Percentiles rank a stretch among this genome's conserved stretches.
These are phyloP conservation scores for Agriotes lineatus DNA, from an alignment of 2,888 invertebrate genomes.

Conservation along the genomic window DNA sequence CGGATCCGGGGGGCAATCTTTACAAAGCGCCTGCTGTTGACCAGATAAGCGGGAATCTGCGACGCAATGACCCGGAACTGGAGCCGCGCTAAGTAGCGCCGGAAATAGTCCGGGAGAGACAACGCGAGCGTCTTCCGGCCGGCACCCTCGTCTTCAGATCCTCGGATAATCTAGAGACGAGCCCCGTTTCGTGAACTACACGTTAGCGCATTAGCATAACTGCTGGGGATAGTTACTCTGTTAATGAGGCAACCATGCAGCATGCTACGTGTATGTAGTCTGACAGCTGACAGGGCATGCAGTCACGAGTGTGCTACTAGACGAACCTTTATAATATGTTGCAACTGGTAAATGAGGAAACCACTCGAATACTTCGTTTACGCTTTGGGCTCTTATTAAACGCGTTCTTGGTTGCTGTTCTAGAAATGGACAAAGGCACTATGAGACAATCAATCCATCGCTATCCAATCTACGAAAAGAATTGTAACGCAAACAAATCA, in stretches of 20 bases:
- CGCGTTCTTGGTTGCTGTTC: too few species aligned
- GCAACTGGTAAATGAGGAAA: conserved; percentile 21
- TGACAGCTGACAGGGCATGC: conserved; percentile 46
- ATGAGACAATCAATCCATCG: too few species aligned
- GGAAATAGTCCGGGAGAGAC: conserved; percentile 57
- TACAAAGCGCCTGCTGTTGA: conserved; percentile 44
- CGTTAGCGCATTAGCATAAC: conserved; percentile 43
- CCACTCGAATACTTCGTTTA: conserved; percentile 14
- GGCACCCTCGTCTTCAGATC: conserved; percentile 35
- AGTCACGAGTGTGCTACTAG: conserved; percentile 42
- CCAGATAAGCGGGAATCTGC: conserved; percentile 48
- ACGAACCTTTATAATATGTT: conserved; percentile 35
- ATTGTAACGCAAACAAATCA: too few species aligned
- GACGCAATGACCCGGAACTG: conserved; percentile 56
- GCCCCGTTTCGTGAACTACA: conserved; percentile 35
- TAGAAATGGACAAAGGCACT: too few species aligned
- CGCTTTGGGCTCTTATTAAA: background rate
- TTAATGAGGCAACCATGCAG: conserved; percentile 46
- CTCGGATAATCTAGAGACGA: conserved; percentile 37
- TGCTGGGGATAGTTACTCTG: conserved; percentile 43
- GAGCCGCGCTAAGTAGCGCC: conserved; percentile 55
- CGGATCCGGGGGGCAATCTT: conserved; percentile 32
- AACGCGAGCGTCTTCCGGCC: conserved; percentile 55
- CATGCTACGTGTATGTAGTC: conserved; percentile 39
- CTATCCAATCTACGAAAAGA: too few species aligned